A percentile compares a stretch with the other conserved stretches of the same genome.
Conservation (phyloP, 1,140 invertebrate genomes). For the Trachelipus rathkii region DNA sequence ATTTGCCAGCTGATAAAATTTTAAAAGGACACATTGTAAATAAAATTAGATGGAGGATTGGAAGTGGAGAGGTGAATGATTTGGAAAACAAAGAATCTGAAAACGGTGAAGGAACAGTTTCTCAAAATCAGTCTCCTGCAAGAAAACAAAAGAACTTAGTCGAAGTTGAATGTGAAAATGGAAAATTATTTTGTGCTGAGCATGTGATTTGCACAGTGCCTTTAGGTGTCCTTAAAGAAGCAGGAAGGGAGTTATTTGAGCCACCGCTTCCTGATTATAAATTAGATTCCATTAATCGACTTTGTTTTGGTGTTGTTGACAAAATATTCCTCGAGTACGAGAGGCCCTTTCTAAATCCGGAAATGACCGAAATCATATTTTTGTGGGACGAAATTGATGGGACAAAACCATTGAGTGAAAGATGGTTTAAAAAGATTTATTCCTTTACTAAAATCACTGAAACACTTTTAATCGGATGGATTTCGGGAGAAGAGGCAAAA, state of each 20-base stretch:
- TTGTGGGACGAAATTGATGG: conserved; percentile 62
- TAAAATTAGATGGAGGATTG: conserved; percentile 66
- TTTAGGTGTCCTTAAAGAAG: conserved; percentile 82
- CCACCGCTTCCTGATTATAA: conserved; percentile 80
- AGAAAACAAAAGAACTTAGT: conserved; percentile 44
- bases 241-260: conserved; percentile 66
- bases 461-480: conserved; percentile 75
- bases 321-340: conserved; percentile 93
- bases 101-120: conserved; percentile 46
- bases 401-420: conserved; percentile 51
- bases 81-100: conserved; percentile 46
- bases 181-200: conserved; percentile 66
- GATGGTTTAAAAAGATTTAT: conserved; percentile 89
- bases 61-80: conserved; percentile 28
- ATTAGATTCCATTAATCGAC: conserved; percentile 71
- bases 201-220: conserved; percentile 71
- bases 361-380: conserved; percentile 78
- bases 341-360: conserved; percentile 78
- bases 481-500: conserved; percentile 77
- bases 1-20: conserved; percentile 69
- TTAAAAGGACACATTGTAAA: conserved; percentile 66
- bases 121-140: conserved; percentile 21
- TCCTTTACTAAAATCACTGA: conserved; percentile 77
- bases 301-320: conserved; percentile 86
- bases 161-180: conserved; percentile 54